phyloP scores from a whole-genome alignment of 2,113 vertebrate species.

The Microtus oregoni region DNA sequence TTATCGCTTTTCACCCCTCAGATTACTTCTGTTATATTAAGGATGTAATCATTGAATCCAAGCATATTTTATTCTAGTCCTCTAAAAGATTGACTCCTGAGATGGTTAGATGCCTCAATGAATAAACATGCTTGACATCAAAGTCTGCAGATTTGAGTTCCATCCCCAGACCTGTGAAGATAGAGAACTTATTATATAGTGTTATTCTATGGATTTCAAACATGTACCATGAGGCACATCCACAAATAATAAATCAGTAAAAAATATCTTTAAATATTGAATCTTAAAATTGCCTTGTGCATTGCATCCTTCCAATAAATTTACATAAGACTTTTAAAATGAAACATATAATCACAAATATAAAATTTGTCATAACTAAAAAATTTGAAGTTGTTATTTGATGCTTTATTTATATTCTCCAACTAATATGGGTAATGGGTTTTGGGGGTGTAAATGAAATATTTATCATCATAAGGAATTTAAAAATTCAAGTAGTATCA shows the following conservation, averaged over 20 bases:
- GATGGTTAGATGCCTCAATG: neutral
- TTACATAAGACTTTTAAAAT: neutral
- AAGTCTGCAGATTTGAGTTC: neutral
- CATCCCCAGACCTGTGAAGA: neutral
- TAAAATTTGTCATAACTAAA: neutral
- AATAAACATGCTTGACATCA: neutral
- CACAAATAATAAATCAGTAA: neutral
- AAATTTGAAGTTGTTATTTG: neutral
- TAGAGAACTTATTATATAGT: neutral
- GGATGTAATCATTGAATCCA: neutral
- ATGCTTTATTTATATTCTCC: neutral
- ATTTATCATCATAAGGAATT: neutral
- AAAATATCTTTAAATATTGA: neutral
- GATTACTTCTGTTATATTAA: neutral
- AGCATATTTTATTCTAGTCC: neutral
- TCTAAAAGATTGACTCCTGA: neutral
- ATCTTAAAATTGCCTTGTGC: neutral
- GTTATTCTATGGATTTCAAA: neutral
- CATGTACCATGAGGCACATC: neutral
- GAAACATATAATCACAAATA: neutral
- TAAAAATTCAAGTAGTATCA: neutral
- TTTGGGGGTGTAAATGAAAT: neutral
- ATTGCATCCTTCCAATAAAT: neutral
- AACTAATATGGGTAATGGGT: neutral
- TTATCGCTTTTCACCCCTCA: neutral